Evolutionary conservation across 2,797 vertebrate species (phyloP).

Genomic region (Halcyon smyrnensis): DNA sequence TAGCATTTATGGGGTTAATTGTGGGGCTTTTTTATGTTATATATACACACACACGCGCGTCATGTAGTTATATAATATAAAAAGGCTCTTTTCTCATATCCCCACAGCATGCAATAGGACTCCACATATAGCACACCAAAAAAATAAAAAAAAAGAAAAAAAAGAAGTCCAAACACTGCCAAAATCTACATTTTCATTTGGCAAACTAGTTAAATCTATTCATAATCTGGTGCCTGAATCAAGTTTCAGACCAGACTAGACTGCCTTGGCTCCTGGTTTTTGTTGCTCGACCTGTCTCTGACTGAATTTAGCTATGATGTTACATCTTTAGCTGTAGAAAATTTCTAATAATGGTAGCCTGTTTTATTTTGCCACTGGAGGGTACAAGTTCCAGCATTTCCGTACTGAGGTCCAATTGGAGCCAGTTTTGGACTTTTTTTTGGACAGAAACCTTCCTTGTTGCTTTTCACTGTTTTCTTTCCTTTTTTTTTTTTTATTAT

Average conservation of each 20-base stretch:
- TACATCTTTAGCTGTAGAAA: conserved; percentile 79
- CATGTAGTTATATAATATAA: conserved; percentile 88
- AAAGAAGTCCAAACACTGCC: conserved; percentile 79
- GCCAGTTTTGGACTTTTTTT: conserved; percentile 45
- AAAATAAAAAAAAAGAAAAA: conserved; percentile 73
- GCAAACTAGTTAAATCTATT: conserved; percentile 85
- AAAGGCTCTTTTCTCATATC: conserved; percentile 88
- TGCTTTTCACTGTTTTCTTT: conserved; percentile 43
- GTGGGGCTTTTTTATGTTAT: conserved; percentile 57
- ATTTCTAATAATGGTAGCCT: conserved; percentile 79
- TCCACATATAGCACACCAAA: conserved; percentile 77
- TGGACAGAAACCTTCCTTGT: conserved; percentile 67
- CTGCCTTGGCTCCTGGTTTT: conserved; percentile 82
- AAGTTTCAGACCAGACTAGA: conserved; percentile 86
- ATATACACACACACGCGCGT: conserved; percentile 66
- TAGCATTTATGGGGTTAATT: conserved; percentile 80
- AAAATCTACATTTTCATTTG: conserved; percentile 94
- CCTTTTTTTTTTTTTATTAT: no score
- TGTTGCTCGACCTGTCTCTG: conserved; percentile 83
- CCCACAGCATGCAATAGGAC: conserved; percentile 75
- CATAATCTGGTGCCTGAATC: conserved; percentile 87
- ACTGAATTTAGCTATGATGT: conserved; percentile 85
- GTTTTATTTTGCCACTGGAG: conserved; percentile 79
- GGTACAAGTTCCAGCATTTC: conserved; percentile 75
- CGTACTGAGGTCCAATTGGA: conserved; percentile 54